Evolutionary conservation across 2,113 vertebrate genomes (phyloP).

Genomic region (Porphyrio hochstetteri): DNA sequence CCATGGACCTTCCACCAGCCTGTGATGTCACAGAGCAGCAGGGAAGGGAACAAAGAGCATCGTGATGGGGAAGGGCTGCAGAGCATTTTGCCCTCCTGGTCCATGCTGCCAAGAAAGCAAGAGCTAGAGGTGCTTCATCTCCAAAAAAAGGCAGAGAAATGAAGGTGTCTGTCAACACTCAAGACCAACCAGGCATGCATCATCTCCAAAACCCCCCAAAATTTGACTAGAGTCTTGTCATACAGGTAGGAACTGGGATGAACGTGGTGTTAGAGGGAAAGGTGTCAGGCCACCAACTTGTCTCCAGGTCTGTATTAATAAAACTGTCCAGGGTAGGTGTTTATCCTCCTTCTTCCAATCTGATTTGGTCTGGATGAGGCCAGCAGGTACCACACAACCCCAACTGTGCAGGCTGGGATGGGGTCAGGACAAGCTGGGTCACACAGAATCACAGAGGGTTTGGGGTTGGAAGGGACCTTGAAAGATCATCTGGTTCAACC

Average conservation of each 20-base stretch:
- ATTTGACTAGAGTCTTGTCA: background rate
- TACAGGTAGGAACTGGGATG: background rate
- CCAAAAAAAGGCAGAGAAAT: background rate
- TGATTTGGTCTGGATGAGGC: background rate
- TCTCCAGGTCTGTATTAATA: background rate
- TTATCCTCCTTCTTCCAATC: background rate
- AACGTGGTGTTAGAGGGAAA: background rate
- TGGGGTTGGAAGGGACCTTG: no score
- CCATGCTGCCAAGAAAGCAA: background rate
- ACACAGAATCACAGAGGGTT: no score
- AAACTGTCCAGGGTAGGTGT: background rate
- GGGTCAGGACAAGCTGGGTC: background rate
- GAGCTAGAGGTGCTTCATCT: background rate
- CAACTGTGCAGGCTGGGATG: background rate
- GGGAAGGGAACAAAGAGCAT: background rate
- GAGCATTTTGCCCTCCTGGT: fast-evolving
- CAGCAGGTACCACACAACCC: background rate
- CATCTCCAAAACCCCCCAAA: background rate
- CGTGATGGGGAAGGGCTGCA: background rate
- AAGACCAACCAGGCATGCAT: background rate
- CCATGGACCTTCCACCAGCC: fast-evolving
- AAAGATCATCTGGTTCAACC: no score
- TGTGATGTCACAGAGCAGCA: fast-evolving
- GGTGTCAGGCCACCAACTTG: background rate
- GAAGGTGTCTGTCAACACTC: background rate